Base-by-base conservation (phyloP, 2,888 invertebrate species). In the Adelognathus sp. region DNA sequence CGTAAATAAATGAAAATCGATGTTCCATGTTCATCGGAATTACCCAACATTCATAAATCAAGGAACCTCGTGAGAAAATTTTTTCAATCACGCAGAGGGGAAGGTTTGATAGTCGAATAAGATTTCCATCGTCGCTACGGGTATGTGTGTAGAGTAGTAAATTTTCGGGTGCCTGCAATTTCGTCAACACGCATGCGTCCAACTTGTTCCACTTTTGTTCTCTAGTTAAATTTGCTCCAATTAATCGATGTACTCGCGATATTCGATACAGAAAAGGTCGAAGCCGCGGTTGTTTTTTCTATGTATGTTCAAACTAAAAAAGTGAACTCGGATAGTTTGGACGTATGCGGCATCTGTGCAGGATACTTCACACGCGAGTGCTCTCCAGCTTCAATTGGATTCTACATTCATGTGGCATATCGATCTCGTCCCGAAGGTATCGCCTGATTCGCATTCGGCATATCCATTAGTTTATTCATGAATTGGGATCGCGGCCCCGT, bases 401-500 rank as follows among this genome's bases (percentile, higher is more conserved):
- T 79, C 67, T 33, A 75, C 67, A 79, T 76, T 79, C 75, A 79
- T 69, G 75, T 58, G 75, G 67, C 64, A 69, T 76, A 79, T 79
- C 79, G 79, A 79, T 79, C 75, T 56, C 56, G 50, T 76, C 67
- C 70, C 69, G 41, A 54, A 39, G 79, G 75, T 69, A 79, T 79
- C 63, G 72, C 72, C 75, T 63, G 67, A 79, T 79, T 76, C 80
- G 63, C 58, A 78, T 63, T 50, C 75, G 80, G 77, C 74, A 79
- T 81, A 82, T 80, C 79, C 79, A 81, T 81, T 82, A 82, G 76
- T 81, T 73, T 71, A 84, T 74, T 86, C 83, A 85, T 86, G 86
- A 86, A 86, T 86, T 83, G 82, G 79, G 82, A 82, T 81, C 82
- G 78, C 72, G 72, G 71, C 58, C 67, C 76, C 79, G 69, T 78